Evolutionary conservation across 2,888 invertebrate species (phyloP).

Genomic region (Agonum fuliginosum): DNA sequence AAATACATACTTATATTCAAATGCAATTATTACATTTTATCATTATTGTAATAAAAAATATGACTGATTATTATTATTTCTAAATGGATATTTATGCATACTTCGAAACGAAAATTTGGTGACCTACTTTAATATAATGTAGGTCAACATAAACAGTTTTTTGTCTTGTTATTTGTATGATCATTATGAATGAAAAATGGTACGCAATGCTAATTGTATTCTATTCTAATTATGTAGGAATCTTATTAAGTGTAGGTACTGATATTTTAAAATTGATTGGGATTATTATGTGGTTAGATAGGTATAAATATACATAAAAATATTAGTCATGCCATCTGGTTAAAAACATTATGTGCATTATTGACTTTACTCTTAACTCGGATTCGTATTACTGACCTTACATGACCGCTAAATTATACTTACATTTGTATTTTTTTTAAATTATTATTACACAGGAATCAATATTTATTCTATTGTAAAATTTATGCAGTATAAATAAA

Average conservation of each 20-base stretch:
- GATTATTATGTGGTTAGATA: not conserved
- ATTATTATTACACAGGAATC: not conserved
- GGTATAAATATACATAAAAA: slow-evolving; percentile 11
- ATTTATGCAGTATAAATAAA: no score
- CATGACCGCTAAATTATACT: slow-evolving; percentile 22
- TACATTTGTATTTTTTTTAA: not conserved
- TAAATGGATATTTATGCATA: slow-evolving; percentile 28
- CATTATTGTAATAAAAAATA: no score
- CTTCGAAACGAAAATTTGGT: slow-evolving; percentile 9
- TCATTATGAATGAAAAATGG: slow-evolving; percentile 11
- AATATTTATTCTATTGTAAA: no score
- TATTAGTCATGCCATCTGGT: slow-evolving; percentile 9
- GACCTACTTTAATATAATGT: slow-evolving; percentile 20
- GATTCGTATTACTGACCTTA: slow-evolving; percentile 27
- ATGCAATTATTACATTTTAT: no score
- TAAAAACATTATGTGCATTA: slow-evolving; percentile 2
- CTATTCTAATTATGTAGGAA: no score
- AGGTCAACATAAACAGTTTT: slow-evolving; percentile 19
- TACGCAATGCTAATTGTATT: no score
- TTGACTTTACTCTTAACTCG: slow-evolving; percentile 9
- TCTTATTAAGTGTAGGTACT: no score
- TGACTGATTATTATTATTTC: no score
- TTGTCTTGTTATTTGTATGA: not conserved
- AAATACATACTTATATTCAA: no score
- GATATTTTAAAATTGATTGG: not conserved